Percentiles rank a stretch among this genome's conserved stretches.
These are phyloP conservation scores for Xanthia icteritia DNA, from an alignment of 2,888 invertebrate species.

Conservation along the genomic window DNA sequence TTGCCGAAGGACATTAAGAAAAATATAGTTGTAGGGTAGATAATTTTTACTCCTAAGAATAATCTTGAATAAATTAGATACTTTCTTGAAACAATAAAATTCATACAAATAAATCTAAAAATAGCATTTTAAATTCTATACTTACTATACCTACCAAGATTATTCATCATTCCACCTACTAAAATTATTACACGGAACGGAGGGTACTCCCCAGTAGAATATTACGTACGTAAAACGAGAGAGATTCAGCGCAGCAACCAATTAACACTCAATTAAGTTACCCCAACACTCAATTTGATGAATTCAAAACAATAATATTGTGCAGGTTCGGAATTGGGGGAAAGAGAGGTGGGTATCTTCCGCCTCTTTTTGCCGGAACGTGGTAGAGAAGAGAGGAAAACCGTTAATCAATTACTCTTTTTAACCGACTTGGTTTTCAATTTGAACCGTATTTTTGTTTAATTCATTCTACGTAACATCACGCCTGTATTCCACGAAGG, in stretches of 20 bases:
- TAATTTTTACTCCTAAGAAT: no score
- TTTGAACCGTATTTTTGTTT: not conserved
- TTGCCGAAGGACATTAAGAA: no score
- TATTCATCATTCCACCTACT: not conserved
- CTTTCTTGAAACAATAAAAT: no score
- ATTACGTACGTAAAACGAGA: constrained; percentile 35
- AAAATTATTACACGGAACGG: constrained; percentile 16
- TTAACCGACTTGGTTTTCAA: not conserved
- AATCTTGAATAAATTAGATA: no score
- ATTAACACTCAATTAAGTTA: constrained; percentile 56
- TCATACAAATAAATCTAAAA: no score
- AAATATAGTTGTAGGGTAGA: no score
- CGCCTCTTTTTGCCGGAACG: constrained; percentile 1
- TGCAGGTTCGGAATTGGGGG: constrained; percentile 3
- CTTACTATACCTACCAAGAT: no score
- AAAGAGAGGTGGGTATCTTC: constrained; percentile 16
- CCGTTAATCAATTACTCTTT: not conserved
- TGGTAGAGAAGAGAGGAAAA: no score
- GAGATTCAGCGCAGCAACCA: constrained; percentile 31
- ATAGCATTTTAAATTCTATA: no score
- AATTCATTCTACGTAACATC: not conserved
- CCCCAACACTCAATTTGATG: constrained; percentile 52
- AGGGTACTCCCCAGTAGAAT: constrained; percentile 2
- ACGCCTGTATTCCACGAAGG: not conserved
- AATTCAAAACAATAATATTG: constrained; percentile 60